These are phyloP conservation scores for Charina bottae DNA, from an alignment of 2,113 vertebrate genomes.

Conservation along the genomic window DNA sequence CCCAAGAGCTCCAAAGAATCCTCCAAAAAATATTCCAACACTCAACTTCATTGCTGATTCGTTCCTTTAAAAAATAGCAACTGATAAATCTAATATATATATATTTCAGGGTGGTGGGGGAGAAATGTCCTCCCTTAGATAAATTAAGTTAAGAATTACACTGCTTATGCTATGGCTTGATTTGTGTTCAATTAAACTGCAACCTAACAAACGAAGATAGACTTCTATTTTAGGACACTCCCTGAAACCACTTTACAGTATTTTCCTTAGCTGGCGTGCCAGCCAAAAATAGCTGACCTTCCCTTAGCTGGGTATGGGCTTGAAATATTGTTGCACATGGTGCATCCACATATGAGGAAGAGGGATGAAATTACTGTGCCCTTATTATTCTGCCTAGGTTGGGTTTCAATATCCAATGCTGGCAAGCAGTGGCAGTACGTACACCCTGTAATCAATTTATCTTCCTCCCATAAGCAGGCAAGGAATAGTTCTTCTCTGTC, in stretches of 20 bases:
- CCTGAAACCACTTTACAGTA: conserved; percentile 79
- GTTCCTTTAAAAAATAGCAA: background rate
- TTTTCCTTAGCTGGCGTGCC: conserved; percentile 66
- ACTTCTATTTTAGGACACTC: conserved; percentile 88
- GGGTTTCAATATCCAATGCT: rapidly evolving
- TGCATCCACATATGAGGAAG: conserved; percentile 46
- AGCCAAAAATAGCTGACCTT: conserved; percentile 84
- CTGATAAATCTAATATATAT: background rate
- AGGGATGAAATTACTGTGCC: conserved; percentile 24
- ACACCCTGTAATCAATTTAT: conserved; percentile 6
- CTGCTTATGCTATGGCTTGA: conserved; percentile 46
- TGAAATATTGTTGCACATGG: conserved; percentile 64
- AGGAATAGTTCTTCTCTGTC: background rate
- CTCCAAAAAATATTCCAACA: conserved; percentile 90
- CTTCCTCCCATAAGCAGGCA: conserved; percentile 9
- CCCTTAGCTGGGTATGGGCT: conserved; percentile 56
- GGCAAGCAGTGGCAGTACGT: conserved; percentile 24
- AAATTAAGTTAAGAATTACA: conserved; percentile 21
- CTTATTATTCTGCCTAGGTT: rapidly evolving
- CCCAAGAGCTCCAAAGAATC: conserved; percentile 90
- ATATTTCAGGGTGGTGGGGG: background rate
- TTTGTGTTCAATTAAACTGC: conserved; percentile 71
- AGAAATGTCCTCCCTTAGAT: conserved; percentile 19
- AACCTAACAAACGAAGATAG: conserved; percentile 73
- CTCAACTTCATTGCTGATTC: conserved; percentile 84